A percentile compares a stretch with the other conserved stretches of the same genome.
Conservation (phyloP, 2,113 vertebrate genomes). For the Malurus melanocephalus region DNA sequence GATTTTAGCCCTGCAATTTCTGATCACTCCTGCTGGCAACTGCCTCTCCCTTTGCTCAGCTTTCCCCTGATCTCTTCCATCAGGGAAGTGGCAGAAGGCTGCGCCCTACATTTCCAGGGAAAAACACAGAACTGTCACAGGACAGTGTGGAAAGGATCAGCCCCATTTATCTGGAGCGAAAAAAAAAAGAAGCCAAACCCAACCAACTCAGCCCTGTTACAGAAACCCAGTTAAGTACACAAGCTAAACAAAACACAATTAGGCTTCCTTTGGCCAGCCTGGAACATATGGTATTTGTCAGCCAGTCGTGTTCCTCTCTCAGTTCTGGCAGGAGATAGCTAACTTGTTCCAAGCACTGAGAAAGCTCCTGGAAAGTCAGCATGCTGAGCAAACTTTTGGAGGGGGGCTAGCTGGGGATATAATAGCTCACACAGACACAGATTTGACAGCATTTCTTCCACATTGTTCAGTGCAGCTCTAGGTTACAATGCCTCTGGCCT, state of each 20-base stretch:
- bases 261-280: conserved; percentile 61
- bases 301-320: conserved; percentile 55
- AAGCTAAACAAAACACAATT: conserved; percentile 61
- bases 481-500: conserved; percentile 41
- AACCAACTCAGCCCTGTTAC: conserved; percentile 6
- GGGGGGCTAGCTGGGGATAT: conserved; percentile 39
- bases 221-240: conserved; percentile 51
- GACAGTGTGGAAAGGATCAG: not conserved
- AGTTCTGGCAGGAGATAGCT: conserved; percentile 49
- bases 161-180: not conserved
- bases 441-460: conserved; percentile 58
- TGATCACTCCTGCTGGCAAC: conserved; percentile 16
- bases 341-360: conserved; percentile 60
- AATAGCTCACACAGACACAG: conserved; percentile 40
- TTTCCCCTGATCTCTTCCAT: not conserved
- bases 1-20: conserved; percentile 4
- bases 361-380: conserved; percentile 66
- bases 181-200: not conserved
- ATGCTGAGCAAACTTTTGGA: conserved; percentile 65
- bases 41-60: not conserved
- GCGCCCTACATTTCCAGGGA: not conserved
- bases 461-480: conserved; percentile 17
- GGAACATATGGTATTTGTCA: conserved; percentile 67
- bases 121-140: not conserved
- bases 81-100: not conserved